Evolutionary conservation across 2,888 invertebrate species (phyloP).

Genomic region (Aelia acuminata): DNA sequence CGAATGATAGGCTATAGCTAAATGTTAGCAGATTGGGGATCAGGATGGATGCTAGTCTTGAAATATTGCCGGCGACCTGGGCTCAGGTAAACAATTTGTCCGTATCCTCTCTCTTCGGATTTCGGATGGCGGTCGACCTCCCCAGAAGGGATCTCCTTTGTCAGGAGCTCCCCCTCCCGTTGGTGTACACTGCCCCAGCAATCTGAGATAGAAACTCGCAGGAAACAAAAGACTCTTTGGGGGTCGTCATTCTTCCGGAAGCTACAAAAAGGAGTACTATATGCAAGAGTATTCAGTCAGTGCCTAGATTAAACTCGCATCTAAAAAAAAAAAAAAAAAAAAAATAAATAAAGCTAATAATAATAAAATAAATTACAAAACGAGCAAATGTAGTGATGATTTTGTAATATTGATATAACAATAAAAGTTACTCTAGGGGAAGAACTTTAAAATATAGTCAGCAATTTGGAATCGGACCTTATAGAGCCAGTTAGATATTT

Average conservation of each 20-base stretch:
- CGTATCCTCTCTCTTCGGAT: conserved; percentile 17
- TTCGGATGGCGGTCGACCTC: neutral
- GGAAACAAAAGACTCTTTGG: conserved; percentile 14
- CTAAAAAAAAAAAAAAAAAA: no score
- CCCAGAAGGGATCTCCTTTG: conserved; percentile 11
- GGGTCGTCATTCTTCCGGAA: neutral
- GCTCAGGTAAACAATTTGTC: conserved; percentile 37
- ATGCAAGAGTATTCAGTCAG: neutral
- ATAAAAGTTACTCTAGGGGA: no score
- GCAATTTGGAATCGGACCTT: no score
- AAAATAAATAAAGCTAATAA: no score
- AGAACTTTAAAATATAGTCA: no score
- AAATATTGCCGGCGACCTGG: conserved; percentile 8
- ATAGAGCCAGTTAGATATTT: no score
- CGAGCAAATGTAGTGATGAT: no score
- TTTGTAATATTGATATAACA: no score
- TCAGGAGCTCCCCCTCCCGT: neutral
- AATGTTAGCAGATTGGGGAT: neutral
- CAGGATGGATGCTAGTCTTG: neutral
- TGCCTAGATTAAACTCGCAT: neutral
- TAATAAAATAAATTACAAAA: no score
- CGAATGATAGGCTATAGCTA: neutral
- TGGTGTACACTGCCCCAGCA: neutral
- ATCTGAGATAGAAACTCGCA: neutral
- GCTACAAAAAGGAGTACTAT: neutral